Base-by-base conservation (phyloP, 2,113 vertebrate species). In the Elaphurus davidianus region DNA sequence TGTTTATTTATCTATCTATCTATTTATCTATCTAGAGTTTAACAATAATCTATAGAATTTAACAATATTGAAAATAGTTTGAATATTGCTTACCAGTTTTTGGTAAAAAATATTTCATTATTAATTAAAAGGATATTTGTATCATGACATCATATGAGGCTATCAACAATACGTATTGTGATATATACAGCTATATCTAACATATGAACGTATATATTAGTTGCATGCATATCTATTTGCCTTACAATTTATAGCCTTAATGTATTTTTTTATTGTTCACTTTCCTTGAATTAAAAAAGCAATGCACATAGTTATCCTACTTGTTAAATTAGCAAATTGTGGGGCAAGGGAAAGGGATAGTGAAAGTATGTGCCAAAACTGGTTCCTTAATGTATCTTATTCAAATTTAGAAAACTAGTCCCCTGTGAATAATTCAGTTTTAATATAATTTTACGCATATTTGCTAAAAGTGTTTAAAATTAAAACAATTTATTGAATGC, bases 401-500 rank as follows among this genome's bases (percentile, higher is more conserved):
- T 96, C 79, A 60, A 87, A 94, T 97, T 91, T 96, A 93, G 50
- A 92, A 98, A 98, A 94, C 0, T 94, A 93, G 9, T 79, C 15
- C 47, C 97, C 25, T 92, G 57, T 96, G 79, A 98, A 97, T 97
- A 97, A 86, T 97, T 95, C 16, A 93, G 23, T 82, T 95, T 79
- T 43, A 97, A 89, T 91, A 90, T 76, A 97, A 78, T 17, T 90
- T 96, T 95, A 97, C 78, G 64, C 47, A 83, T 91, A 93, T 84
- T 97, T 97, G 79, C 62, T 95, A 97, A 96, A 95, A 43, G 74
- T 92, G 82, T 7, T 93, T 57, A 98, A 97, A 45, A 96, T 97
- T 60, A 97, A 98, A 98, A 97, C 17, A 28, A 96, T 96, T 95
- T 94, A 95, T 84, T 90, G 74, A 97, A 92, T 93, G 45, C 7